These are phyloP conservation scores for Eristalis intricaria DNA, from an alignment of 2,888 invertebrate species.

Conservation along the genomic window DNA sequence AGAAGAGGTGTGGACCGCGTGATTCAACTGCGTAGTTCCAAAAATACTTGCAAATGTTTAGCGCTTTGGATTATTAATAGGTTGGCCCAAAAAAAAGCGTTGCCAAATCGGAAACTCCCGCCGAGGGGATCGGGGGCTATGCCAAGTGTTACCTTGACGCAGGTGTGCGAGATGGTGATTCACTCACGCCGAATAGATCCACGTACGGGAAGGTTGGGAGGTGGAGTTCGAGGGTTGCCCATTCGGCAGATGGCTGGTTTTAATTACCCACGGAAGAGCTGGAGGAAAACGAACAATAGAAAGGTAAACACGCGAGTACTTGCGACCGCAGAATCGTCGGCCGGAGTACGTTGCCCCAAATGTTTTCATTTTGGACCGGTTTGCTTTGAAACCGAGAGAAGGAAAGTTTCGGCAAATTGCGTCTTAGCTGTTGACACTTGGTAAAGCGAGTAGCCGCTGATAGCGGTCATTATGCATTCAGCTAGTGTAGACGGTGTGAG, in stretches of 20 bases:
- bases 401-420: neutral
- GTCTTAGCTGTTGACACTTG: neutral
- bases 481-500: neutral
- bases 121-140: neutral
- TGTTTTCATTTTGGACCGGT: constrained; percentile 38
- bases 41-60: constrained; percentile 38
- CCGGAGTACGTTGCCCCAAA: constrained; percentile 42
- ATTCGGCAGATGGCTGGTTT: constrained; percentile 3
- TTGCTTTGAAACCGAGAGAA: constrained; percentile 4
- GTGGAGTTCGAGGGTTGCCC: neutral
- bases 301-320: constrained; percentile 32
- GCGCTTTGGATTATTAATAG: constrained; percentile 18
- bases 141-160: neutral
- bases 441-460: neutral
- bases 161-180: neutral
- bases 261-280: constrained; percentile 2
- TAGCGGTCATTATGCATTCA: neutral
- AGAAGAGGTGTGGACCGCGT: neutral
- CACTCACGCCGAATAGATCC: neutral
- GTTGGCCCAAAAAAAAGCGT: constrained; percentile 6
- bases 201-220: neutral
- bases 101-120: neutral
- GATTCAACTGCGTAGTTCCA: constrained; percentile 31
- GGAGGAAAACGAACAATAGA: constrained; percentile 39
- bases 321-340: neutral